These are phyloP conservation scores for Porites lutea DNA, from an alignment of 64 coral and sea anemone species.

Conservation along the genomic window DNA sequence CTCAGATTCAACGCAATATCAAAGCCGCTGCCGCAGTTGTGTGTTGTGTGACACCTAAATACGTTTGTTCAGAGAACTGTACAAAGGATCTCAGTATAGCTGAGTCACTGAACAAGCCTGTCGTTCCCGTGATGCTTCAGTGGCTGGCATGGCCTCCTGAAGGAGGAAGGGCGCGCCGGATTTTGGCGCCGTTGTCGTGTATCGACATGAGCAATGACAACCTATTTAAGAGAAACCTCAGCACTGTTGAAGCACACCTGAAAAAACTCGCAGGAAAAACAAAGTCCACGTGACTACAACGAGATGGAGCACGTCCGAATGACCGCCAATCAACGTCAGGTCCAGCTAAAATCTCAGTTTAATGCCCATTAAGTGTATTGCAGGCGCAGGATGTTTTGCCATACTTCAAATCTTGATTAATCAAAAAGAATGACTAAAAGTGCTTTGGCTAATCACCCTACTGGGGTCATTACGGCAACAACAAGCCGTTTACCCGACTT, in stretches of 20 bases:
- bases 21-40: slow-evolving; percentile 76
- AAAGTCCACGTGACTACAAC: slow-evolving; percentile 1
- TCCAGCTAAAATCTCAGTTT: background rate
- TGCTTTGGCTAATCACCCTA: too few species aligned
- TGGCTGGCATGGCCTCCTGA: slow-evolving; percentile 93
- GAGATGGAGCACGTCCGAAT: background rate
- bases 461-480: too few species aligned
- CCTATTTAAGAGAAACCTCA: slow-evolving; percentile 73
- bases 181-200: slow-evolving; percentile 66
- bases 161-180: slow-evolving; percentile 77
- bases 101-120: slow-evolving; percentile 76
- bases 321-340: background rate
- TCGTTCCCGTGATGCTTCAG: slow-evolving; percentile 88
- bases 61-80: slow-evolving; percentile 94
- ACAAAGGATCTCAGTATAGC: slow-evolving; percentile 84
- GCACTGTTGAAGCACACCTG: slow-evolving; percentile 53
- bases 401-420: too few species aligned
- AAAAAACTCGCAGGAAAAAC: slow-evolving; percentile 37
- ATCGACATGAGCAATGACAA: slow-evolving; percentile 97
- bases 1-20: slow-evolving; percentile 84
- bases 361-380: background rate
- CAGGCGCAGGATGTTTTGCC: too few species aligned
- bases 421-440: too few species aligned
- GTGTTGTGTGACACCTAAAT: slow-evolving; percentile 91
- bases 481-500: too few species aligned